Evolutionary conservation across 2,888 invertebrate genomes (phyloP), one percentile per base, ranked within the genome.

Genomic region (Lithophane socia): DNA sequence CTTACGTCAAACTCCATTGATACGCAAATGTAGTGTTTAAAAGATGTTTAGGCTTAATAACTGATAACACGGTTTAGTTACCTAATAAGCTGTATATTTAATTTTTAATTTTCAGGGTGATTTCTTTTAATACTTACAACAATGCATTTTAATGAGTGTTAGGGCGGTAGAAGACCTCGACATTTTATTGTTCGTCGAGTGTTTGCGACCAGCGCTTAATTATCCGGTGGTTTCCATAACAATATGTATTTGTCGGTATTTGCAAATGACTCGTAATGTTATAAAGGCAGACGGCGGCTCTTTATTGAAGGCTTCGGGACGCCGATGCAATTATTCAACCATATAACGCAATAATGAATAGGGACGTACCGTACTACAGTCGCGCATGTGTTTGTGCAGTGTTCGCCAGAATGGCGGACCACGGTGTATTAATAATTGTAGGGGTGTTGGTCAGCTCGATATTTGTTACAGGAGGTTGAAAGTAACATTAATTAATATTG

Each of bases 301-400:
- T 71, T n/a, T 58, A 72, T 69, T 54, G 71, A n/a, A 54, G 37
- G 71, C 58, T 69, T 61, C 58, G 49, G 67, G 18, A 54, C 37
- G 29, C 52, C n/a, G 56, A 78, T 85, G 64, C 75, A 75, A 81
- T 82, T 84, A 84, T 67, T 64, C 70, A 64, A 63, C 63, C 66
- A 49, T 10, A 9, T 77, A 73, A 80, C 54, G 4, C 10, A 61
- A 73, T 83, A 77, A 83, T 58, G 3, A 44, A 21, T 44, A 37
- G 24, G 52, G 63, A 79, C 29, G 61, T 42, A 49, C n/a, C 29
- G 61, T 42, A 49, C n/a, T 42, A 49, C n/a, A 8, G 7, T 10
- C 37, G 29, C 54, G 49, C 60, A 49, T 54, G 52, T 64, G 12
- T 37, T 60, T 5, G 9, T 42, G 5, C n/a, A 16, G n/a, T 42